Base-by-base conservation (phyloP, 2,797 vertebrate species). In the Sebastes matsubarae region DNA sequence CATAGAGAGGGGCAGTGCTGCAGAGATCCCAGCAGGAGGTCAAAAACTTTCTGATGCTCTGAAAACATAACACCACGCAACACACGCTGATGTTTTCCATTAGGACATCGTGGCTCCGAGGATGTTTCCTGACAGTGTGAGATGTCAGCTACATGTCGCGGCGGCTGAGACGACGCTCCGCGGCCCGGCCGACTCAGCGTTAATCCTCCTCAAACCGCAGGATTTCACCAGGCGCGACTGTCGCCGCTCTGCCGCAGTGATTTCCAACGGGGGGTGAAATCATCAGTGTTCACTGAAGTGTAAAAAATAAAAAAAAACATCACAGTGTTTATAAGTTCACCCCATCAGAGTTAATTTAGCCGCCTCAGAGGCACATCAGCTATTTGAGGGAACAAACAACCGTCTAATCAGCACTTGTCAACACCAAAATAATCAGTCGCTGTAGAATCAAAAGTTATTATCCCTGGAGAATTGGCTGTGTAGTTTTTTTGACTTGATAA, bases 321-420 rank as follows among this genome's bases (percentile, higher is more conserved):
- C n/a, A 57, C 24, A n/a, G 58, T 32, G 77, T 57, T 80, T 54
- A 52, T 54, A 11, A 50, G 57, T 27, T 54, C 50, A 68, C 9
- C 20, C 27, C 34, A 74, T 86, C 78, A 74, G 25, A 69, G 80
- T 52, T 66, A 14, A 72, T 78, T 77, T 38, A 54, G 38, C 55
- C 4, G 2, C 32, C 73, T 58, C 67, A 38, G 34, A 52, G 46
- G 52, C 52, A 29, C 3, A 75, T 34, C 65, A 55, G 72, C 66
- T 73, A 58, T 83, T 68, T 46, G 20, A 69, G 30, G 55, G 42
- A 77, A 81, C 72, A 82, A 81, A 81, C 68, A 75, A 65, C 6
- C n/a, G 68, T 67, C 68, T 79, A 75, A 87, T 84, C 79, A 77
- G 66, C 57, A 64, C 59, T 68, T 68, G 78, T 73, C 67, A 71